Evolutionary conservation across 1,140 invertebrate genomes (phyloP), one percentile per base, ranked within the genome.

Genomic region (Campoletis sonorensis): DNA sequence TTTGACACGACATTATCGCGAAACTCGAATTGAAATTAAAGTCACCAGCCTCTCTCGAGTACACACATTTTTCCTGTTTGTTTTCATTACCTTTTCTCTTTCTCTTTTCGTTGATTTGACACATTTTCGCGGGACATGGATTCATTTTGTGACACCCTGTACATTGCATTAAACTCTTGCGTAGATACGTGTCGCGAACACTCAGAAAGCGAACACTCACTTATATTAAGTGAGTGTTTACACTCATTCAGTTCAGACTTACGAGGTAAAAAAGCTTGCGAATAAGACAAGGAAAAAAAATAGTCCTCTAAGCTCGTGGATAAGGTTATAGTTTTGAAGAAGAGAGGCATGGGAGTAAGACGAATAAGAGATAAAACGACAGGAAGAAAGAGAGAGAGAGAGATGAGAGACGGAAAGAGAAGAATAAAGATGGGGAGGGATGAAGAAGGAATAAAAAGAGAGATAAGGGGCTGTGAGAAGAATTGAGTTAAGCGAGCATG

Each of bases 401-500:
- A 58, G 51, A 16, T 58, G 4, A 58, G 51, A 16, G 3, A 58
- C 4, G 51, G n/a, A 7, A 33, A 7, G 30, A 67, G 23, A 26
- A 67, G 23, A 16, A 13, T 23, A 67, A 30, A 23, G 15, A 67
- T 30, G 4, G 27, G 30, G 33, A 70, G 68, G 18, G 26, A 4
- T 15, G 21, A 70, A 79, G 15, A 37, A 40, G 21, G 49, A n/a
- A 26, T n/a, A 33, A 37, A 45, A 67, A 18, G 64, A 64, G 78
- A 11, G 75, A 78, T 78, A 78, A 78, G 75, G 64, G 26, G 51
- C 54, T 78, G 30, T 58, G 33, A 58, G 49, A 78, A 78, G 75
- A 78, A 78, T 78, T 54, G 51, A 61, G 26, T 18, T 26, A 78
- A 61, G 30, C 18, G 58, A 33, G 75, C 78, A 79, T 79, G 78